Evolutionary conservation across 2,113 vertebrate genomes (phyloP), one percentile per base, ranked within the genome.

Genomic region (Bolborhynchus lineola): DNA sequence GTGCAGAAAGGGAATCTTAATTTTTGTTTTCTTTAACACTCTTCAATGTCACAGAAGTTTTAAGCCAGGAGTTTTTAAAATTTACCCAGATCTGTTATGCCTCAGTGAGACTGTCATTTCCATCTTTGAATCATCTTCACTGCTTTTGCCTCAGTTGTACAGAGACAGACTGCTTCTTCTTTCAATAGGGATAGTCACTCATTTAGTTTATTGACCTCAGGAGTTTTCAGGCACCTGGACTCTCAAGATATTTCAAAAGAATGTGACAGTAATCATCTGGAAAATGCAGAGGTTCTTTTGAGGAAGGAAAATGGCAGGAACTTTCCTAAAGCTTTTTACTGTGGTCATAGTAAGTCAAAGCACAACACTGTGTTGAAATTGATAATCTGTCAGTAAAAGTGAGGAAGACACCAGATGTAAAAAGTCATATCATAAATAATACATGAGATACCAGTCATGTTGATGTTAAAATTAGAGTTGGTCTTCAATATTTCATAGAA

Each of bases 401-500:
- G 67, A 87, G 28, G 39, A 80, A 68, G 39, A 68, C n/a, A 78
- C 1, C 6, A 70, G 20, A 70, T 59, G 17, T 68, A 29, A 79
- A 94, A 79, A 17, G 39, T 60, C 0, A 1, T 55, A 8, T 7
- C 59, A 47, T 90, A 76, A 94, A 93, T 76, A 9, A 68, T 82
- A 55, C 14, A 87, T 84, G 55, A 89, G 55, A 18, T 64, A 68
- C 46, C 35, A 72, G 57, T 76, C 1, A 0, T 55, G 62, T 16
- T 79, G 62, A 24, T 75, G 42, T 82, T 93, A 85, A 95, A 90
- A 91, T 79, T 85, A 64, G 52, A 64, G 35, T 17, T 60, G 16
- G 23, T 55, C 62, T 90, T 91, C 87, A 95, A 72, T 24, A 57
- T 91, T 91, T 90, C 55, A 96, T 77, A 50, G 83, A 72, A 62